Percentiles rank a stretch among this genome's conserved stretches.
These are phyloP conservation scores for Lypha dubia DNA, from an alignment of 2,888 invertebrate genomes.

Conservation along the genomic window DNA sequence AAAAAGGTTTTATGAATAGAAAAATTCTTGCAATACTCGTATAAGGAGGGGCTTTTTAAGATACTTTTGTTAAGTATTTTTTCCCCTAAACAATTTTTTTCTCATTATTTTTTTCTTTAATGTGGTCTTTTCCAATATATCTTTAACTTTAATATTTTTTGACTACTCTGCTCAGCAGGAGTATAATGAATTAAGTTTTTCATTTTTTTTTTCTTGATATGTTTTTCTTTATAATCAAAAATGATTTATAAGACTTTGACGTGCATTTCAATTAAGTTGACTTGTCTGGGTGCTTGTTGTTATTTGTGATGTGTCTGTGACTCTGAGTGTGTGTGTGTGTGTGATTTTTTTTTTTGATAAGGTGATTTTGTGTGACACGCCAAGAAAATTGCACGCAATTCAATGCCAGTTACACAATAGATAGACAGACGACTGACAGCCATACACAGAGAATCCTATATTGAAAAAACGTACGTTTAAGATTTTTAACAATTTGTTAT, in stretches of 20 bases:
- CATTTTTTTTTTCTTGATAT: constrained; percentile 16
- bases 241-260: constrained; percentile 68
- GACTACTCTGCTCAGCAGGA: constrained; percentile 52
- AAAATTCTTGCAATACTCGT: too few species aligned
- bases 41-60: too few species aligned
- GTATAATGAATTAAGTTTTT: constrained; percentile 46
- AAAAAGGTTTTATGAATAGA: too few species aligned
- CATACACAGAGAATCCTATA: constrained; percentile 34
- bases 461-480: constrained; percentile 30
- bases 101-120: too few species aligned
- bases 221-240: constrained; percentile 42
- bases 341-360: constrained; percentile 22
- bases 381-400: constrained; percentile 69
- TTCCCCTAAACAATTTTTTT: too few species aligned
- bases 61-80: too few species aligned
- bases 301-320: constrained; percentile 16
- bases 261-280: constrained; percentile 68
- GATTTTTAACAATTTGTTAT: constrained; percentile 65
- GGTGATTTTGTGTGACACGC: constrained; percentile 62
- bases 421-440: constrained; percentile 27
- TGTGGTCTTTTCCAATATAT: neutral
- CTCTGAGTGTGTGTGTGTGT: too few species aligned
- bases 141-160: constrained; percentile 40
- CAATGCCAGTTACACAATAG: constrained; percentile 61
- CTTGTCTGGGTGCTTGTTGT: constrained; percentile 44